phyloP scores from a whole-genome alignment of 2,888 invertebrate species.

The Omphaloscelis lunosa region DNA sequence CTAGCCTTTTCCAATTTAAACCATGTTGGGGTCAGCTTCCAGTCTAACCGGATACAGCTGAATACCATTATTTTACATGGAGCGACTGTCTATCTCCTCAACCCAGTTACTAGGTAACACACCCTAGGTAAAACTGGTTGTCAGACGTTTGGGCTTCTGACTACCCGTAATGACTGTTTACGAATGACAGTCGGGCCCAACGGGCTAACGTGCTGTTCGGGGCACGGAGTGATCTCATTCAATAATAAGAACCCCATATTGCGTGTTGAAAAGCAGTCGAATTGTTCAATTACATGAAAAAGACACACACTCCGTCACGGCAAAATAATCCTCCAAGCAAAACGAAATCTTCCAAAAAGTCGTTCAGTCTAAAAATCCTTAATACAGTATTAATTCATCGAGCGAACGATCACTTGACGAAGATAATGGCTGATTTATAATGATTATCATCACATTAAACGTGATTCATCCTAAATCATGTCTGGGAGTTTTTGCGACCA shows the following conservation, averaged over 20 bases:
- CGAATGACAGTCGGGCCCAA: background rate
- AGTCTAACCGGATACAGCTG: background rate
- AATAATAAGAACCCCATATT: too few species aligned
- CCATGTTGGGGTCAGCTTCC: background rate
- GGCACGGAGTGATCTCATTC: too few species aligned
- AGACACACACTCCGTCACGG: too few species aligned
- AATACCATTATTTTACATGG: background rate
- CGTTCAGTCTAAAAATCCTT: conserved; percentile 49
- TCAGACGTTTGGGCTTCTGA: background rate
- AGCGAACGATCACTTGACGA: conserved; percentile 78
- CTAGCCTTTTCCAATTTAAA: background rate
- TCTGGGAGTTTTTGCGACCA: conserved; percentile 66
- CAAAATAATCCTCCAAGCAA: too few species aligned
- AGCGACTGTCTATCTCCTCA: background rate
- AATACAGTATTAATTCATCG: conserved; percentile 78
- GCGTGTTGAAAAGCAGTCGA: too few species aligned
- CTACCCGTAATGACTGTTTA: background rate
- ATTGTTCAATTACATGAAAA: too few species aligned
- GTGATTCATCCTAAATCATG: conserved; percentile 83
- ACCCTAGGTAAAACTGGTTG: background rate
- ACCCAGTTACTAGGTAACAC: background rate
- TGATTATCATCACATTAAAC: conserved; percentile 86
- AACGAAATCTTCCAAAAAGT: background rate
- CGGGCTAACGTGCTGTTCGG: background rate
- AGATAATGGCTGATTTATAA: conserved; percentile 87